Evolutionary conservation across 2,888 invertebrate genomes (phyloP).

Genomic region (Tiliacea aurago): DNA sequence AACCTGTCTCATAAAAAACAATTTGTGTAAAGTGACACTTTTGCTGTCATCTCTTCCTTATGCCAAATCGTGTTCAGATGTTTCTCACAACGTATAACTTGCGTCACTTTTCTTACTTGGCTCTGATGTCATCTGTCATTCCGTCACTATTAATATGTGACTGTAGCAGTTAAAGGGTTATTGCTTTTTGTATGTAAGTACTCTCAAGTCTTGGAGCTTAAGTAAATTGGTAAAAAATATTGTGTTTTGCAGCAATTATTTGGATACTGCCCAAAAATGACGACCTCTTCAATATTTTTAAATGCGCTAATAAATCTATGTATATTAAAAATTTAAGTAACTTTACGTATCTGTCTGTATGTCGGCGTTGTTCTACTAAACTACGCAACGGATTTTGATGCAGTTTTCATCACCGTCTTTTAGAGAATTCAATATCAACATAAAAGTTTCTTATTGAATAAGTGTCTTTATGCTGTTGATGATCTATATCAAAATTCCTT

Average conservation of each 20-base stretch:
- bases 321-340: no score
- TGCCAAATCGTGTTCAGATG: conserved; percentile 41
- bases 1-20: neutral
- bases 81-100: conserved; percentile 38
- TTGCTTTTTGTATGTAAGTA: conserved; percentile 21
- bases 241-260: neutral
- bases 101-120: conserved; percentile 51
- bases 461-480: no score
- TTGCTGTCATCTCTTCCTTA: neutral
- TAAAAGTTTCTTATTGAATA: no score
- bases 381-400: no score
- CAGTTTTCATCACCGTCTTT: no score
- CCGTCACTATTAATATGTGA: conserved; percentile 39
- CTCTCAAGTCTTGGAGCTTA: conserved; percentile 15
- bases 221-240: neutral
- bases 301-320: neutral
- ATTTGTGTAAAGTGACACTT: conserved; percentile 17
- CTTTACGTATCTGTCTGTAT: no score
- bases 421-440: no score
- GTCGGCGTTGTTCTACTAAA: no score
- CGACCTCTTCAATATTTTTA: neutral
- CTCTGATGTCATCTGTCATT: conserved; percentile 54
- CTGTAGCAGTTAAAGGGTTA: conserved; percentile 30
- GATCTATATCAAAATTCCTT: no score
- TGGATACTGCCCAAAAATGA: neutral